Conservation (phyloP, 2,797 vertebrate species). For the Atherinosoma microstoma region DNA sequence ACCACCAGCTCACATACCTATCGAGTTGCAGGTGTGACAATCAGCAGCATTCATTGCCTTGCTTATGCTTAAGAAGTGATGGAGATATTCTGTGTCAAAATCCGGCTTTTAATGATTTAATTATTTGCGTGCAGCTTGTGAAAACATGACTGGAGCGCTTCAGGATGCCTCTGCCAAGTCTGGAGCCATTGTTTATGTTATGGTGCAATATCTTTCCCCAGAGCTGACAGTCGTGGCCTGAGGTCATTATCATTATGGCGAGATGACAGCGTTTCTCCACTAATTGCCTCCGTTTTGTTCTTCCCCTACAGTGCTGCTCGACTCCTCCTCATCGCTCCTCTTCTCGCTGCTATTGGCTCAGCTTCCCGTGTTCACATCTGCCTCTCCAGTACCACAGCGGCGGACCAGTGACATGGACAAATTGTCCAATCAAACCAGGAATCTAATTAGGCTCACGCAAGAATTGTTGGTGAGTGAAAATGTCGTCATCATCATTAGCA, state of each 20-base stretch:
- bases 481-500: slow-evolving; percentile 19
- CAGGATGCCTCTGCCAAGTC: slow-evolving; percentile 72
- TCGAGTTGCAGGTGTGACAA: slow-evolving; percentile 83
- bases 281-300: slow-evolving; percentile 80
- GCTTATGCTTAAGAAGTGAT: slow-evolving; percentile 60
- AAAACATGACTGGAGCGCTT: slow-evolving; percentile 74
- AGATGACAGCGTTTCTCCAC: slow-evolving; percentile 75
- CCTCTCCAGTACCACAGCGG: slow-evolving; percentile 74
- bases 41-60: slow-evolving; percentile 74
- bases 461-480: slow-evolving; percentile 84
- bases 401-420: slow-evolving; percentile 81
- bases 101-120: slow-evolving; percentile 68
- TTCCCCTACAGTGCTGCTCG: slow-evolving; percentile 81
- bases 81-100: slow-evolving; percentile 71
- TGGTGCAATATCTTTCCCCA: slow-evolving; percentile 73
- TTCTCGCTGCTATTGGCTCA: slow-evolving; percentile 86
- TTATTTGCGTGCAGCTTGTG: slow-evolving; percentile 76
- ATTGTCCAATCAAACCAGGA: slow-evolving; percentile 86
- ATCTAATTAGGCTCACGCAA: slow-evolving; percentile 85
- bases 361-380: slow-evolving; percentile 80
- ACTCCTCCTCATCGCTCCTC: slow-evolving; percentile 86
- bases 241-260: slow-evolving; percentile 74
- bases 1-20: slow-evolving; percentile 69
- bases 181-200: slow-evolving; percentile 78
- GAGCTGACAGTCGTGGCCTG: slow-evolving; percentile 75